Percentiles rank a stretch among this genome's conserved stretches.
phyloP scores from a whole-genome alignment of 2,888 invertebrate species.

The Troides aeacus region DNA sequence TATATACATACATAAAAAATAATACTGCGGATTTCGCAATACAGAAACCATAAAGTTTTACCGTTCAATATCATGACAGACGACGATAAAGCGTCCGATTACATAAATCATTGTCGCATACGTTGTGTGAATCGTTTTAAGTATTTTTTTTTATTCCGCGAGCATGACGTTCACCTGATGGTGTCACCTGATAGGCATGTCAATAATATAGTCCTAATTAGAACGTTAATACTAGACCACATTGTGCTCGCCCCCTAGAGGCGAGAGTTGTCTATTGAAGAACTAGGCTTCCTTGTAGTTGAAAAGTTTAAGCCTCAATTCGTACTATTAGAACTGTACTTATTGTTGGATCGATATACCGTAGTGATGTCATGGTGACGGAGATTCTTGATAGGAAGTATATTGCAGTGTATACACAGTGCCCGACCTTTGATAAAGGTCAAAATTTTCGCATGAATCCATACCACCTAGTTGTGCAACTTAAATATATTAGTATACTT shows the following conservation, averaged over 20 bases:
- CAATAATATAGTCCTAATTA: too few species aligned
- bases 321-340: conserved; percentile 9
- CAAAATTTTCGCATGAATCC: conserved; percentile 13
- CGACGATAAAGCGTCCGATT: conserved; percentile 19
- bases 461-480: neutral
- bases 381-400: conserved; percentile 35
- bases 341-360: conserved; percentile 58
- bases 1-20: neutral
- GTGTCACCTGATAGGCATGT: too few species aligned
- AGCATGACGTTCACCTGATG: too few species aligned
- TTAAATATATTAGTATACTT: too few species aligned
- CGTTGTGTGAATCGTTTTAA: conserved; percentile 4
- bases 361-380: conserved; percentile 44
- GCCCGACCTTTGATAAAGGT: conserved; percentile 50
- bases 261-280: neutral
- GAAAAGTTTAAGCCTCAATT: neutral
- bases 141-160: too few species aligned
- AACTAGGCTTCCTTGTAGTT: neutral
- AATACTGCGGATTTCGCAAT: conserved; percentile 1
- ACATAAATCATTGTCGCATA: conserved; percentile 10
- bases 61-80: conserved; percentile 17
- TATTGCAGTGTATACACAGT: conserved; percentile 3
- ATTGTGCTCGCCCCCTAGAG: too few species aligned
- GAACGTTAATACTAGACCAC: too few species aligned
- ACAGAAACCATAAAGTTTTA: conserved; percentile 18